Evolutionary conservation across 2,113 vertebrate genomes (phyloP), one percentile per base, ranked within the genome.

Genomic region (Hiodon alosoides): DNA sequence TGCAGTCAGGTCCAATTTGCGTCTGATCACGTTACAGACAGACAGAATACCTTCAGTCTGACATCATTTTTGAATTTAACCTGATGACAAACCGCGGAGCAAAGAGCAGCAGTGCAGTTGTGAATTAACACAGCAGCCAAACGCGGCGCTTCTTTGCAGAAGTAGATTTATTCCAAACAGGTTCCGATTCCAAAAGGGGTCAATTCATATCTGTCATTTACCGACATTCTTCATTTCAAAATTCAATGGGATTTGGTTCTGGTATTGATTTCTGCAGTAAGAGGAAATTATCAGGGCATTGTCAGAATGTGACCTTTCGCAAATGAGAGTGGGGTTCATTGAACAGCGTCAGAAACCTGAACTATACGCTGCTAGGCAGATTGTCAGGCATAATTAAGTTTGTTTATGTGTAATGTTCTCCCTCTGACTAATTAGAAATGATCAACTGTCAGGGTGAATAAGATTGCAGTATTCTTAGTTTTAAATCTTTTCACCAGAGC

Each of bases 271-370:
- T 81, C 74, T 82, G 78, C 51, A 79, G 68, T 77, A 81, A 83
- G 83, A 85, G 75, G 71, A 89, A 87, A 88, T 82, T 80, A 88
- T 73, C 67, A 79, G 69, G 80, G 80, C 72, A 84, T 81, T 80
- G 79, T 82, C 79, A 80, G 80, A 77, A 76, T 82, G 73, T 82
- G 79, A 86, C 81, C 83, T 85, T 88, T 83, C 79, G 73, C 81
- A 86, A 82, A 82, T 78, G 81, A 76, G 73, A 76, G 74, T 54
- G 82, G 77, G 82, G 76, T 79, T 79, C 80, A 81, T 83, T 82
- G 83, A 47, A 62, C 59, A 14, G 64, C 14, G 5, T 53, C 61
- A 74, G 4, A 14, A 65, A 64, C 17, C 7, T 11, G 50, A 17
- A 3, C 14, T 67, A 3, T 73, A 14, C 2, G 48, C 47, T 16